These are phyloP conservation scores for Archaeoteleia sp. DNA, from an alignment of 2,888 invertebrate species.

Conservation along the genomic window DNA sequence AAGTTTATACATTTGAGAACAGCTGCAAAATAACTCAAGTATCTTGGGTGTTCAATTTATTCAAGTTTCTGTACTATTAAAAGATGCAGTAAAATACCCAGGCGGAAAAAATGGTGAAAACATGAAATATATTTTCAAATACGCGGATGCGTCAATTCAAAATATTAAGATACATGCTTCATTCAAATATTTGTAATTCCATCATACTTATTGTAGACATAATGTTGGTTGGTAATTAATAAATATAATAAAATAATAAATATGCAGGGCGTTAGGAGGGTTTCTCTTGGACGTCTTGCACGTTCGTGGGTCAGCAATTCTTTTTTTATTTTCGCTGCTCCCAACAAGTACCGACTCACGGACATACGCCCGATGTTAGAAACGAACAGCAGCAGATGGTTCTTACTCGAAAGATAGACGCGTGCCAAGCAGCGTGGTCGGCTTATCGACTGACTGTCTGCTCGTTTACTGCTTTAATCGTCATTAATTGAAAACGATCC, in stretches of 20 bases:
- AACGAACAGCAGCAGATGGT: constrained; percentile 51
- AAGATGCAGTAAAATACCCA: background rate
- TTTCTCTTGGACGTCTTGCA: too few species aligned
- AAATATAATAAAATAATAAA: too few species aligned
- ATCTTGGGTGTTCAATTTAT: constrained; percentile 21
- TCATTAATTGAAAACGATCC: constrained; percentile 54
- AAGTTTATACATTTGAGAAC: constrained; percentile 22
- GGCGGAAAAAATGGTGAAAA: constrained; percentile 3
- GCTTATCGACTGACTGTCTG: constrained; percentile 20
- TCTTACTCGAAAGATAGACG: constrained; percentile 48
- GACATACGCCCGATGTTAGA: constrained; percentile 32
- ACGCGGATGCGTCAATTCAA: too few species aligned
- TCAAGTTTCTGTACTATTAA: constrained; percentile 5
- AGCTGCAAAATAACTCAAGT: constrained; percentile 27
- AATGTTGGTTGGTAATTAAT: too few species aligned
- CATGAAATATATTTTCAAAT: too few species aligned
- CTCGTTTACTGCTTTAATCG: constrained; percentile 49
- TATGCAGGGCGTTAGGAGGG: too few species aligned
- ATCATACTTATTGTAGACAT: too few species aligned
- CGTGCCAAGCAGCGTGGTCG: constrained; percentile 43
- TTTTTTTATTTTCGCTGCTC: constrained; percentile 27
- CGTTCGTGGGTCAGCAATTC: constrained; percentile 1
- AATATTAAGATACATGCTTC: too few species aligned
- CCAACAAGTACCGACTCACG: constrained; percentile 17
- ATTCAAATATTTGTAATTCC: too few species aligned